Conservation (phyloP, 2,113 vertebrate species). For the Hippocampus guttulatus region DNA sequence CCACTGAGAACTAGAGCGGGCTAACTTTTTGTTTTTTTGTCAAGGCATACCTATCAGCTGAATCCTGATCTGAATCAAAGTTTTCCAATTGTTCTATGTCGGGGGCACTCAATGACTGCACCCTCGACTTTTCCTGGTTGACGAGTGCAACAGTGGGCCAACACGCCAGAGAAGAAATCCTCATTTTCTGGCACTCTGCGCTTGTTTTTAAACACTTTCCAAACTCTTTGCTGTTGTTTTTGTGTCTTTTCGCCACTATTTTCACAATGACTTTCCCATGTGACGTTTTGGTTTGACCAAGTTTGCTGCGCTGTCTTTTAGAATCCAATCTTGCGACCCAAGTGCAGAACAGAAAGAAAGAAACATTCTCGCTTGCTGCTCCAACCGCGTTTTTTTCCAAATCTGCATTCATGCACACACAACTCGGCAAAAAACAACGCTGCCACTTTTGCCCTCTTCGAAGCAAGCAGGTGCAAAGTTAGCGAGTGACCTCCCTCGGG, state of each 20-base stretch:
- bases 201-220: neutral
- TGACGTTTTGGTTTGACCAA: too few relatives aligned
- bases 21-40: too few relatives aligned
- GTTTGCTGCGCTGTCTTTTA: too few relatives aligned
- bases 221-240: too few relatives aligned
- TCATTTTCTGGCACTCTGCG: neutral
- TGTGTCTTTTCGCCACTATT: neutral
- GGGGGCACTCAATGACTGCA: too few relatives aligned
- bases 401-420: neutral
- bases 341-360: neutral
- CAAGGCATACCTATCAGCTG: too few relatives aligned
- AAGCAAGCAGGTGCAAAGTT: slow-evolving; percentile 1
- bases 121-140: neutral
- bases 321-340: neutral
- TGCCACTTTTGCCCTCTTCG: neutral
- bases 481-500: neutral
- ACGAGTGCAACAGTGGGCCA: too few relatives aligned
- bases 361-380: neutral
- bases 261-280: neutral
- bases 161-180: too few relatives aligned
- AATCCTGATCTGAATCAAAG: too few relatives aligned
- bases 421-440: neutral
- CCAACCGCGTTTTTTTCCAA: neutral
- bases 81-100: too few relatives aligned
- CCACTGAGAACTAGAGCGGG: too few relatives aligned